phyloP scores from a whole-genome alignment of 2,888 invertebrate genomes.

The Lobophora halterata region DNA sequence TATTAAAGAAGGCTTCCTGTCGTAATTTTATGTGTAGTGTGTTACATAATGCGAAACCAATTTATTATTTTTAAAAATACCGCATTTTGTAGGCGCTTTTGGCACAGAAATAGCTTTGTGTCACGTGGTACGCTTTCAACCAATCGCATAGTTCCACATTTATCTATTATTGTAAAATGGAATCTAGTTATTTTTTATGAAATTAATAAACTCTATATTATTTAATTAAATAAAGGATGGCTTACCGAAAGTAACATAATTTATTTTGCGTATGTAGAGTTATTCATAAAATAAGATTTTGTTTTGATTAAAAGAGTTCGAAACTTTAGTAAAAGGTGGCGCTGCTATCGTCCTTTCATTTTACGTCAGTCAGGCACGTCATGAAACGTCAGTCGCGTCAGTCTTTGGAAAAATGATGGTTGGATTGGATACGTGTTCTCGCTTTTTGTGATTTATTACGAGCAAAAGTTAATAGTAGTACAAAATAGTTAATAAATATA shows the following conservation, averaged over 20 bases:
- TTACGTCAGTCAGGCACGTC: too few relatives aligned
- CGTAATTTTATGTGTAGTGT: conserved; percentile 65
- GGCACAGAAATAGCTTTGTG: conserved; percentile 71
- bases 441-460: conserved; percentile 81
- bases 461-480: conserved; percentile 69
- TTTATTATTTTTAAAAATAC: conserved; percentile 78
- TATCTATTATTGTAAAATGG: conserved; percentile 52
- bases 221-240: not conserved
- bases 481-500: conserved; percentile 51
- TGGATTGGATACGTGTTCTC: conserved; percentile 78
- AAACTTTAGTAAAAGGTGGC: conserved; percentile 56
- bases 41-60: conserved; percentile 73
- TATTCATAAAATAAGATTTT: conserved; percentile 28
- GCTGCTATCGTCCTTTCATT: conserved; percentile 43
- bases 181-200: conserved; percentile 25
- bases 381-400: too few relatives aligned
- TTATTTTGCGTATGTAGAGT: conserved; percentile 9
- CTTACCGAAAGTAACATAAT: conserved; percentile 3
- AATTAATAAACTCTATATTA: conserved; percentile 3
- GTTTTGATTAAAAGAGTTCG: conserved; percentile 45
- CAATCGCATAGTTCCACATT: conserved; percentile 79
- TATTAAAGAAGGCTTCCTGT: conserved; percentile 54
- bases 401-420: conserved; percentile 79
- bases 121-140: conserved; percentile 76
- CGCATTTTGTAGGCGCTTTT: conserved; percentile 78